These are phyloP conservation scores for Orthosia gracilis DNA, from an alignment of 2,888 invertebrate species.

Conservation along the genomic window DNA sequence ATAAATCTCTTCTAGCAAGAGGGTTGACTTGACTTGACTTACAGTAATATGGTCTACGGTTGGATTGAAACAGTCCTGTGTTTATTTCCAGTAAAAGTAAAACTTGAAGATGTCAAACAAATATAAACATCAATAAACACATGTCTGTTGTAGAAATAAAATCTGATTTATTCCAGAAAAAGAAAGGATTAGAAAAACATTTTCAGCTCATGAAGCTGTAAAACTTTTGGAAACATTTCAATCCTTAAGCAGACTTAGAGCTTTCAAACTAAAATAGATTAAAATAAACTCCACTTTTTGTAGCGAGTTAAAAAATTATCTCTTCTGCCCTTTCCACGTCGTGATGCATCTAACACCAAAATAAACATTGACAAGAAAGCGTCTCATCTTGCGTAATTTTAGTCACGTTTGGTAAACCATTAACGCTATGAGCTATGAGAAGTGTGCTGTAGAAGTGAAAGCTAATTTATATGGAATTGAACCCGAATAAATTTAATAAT, in stretches of 20 bases:
- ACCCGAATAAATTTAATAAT: constrained; percentile 10
- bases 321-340: constrained; percentile 39
- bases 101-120: constrained; percentile 2
- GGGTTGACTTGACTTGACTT: constrained; percentile 54
- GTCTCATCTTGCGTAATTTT: constrained; percentile 72
- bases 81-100: constrained; percentile 5
- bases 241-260: constrained; percentile 13
- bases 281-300: constrained; percentile 48
- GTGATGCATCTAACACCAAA: constrained; percentile 45
- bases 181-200: background rate
- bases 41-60: constrained; percentile 5
- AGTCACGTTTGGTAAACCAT: constrained; percentile 69
- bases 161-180: constrained; percentile 1
- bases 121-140: constrained; percentile 26
- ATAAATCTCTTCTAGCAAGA: constrained; percentile 74
- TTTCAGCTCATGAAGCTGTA: constrained; percentile 5
- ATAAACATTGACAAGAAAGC: constrained; percentile 73
- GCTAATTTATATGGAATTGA: constrained; percentile 25
- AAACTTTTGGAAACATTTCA: constrained; percentile 24
- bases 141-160: background rate
- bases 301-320: constrained; percentile 48
- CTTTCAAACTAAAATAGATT: constrained; percentile 48
- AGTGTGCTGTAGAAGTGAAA: constrained; percentile 16
- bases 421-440: constrained; percentile 16
- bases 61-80: constrained; percentile 14